phyloP scores from a whole-genome alignment of 2,888 invertebrate species.

The Hyppa rectilinea region DNA sequence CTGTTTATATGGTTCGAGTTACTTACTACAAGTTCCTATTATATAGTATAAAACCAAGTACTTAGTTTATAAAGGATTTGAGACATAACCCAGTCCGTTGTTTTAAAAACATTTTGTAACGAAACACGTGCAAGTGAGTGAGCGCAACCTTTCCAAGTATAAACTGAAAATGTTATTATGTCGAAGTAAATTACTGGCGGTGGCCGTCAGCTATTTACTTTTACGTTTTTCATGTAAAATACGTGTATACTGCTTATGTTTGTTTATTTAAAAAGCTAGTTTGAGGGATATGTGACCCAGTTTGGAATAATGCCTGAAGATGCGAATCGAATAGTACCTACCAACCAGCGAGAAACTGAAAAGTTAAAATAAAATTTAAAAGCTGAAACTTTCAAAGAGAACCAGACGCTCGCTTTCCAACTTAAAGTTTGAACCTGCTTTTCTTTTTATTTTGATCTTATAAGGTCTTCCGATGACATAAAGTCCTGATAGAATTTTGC shows the following conservation, averaged over 20 bases:
- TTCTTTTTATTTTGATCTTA: not conserved
- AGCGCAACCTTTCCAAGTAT: not conserved
- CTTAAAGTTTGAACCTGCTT: not conserved
- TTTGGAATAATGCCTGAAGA: not conserved
- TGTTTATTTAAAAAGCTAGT: not conserved
- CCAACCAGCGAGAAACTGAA: not conserved
- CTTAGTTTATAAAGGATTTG: too few relatives aligned
- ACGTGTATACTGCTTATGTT: not conserved
- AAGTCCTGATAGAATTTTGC: slow-evolving; percentile 9
- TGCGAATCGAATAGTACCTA: not conserved
- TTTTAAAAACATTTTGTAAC: slow-evolving; percentile 22
- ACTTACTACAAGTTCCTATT: too few relatives aligned
- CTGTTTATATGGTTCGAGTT: not conserved
- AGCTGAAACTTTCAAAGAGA: not conserved
- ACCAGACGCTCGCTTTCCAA: not conserved
- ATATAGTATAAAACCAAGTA: too few relatives aligned
- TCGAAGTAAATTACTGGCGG: not conserved
- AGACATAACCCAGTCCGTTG: too few relatives aligned
- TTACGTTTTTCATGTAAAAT: not conserved
- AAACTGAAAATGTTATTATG: slow-evolving; percentile 10
- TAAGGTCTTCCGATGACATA: not conserved
- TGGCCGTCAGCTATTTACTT: not conserved
- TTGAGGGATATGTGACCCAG: not conserved
- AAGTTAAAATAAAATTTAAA: not conserved
- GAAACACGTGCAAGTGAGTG: slow-evolving; percentile 13